phyloP scores from a whole-genome alignment of 2,113 vertebrate genomes.

The Antigone vipio region DNA sequence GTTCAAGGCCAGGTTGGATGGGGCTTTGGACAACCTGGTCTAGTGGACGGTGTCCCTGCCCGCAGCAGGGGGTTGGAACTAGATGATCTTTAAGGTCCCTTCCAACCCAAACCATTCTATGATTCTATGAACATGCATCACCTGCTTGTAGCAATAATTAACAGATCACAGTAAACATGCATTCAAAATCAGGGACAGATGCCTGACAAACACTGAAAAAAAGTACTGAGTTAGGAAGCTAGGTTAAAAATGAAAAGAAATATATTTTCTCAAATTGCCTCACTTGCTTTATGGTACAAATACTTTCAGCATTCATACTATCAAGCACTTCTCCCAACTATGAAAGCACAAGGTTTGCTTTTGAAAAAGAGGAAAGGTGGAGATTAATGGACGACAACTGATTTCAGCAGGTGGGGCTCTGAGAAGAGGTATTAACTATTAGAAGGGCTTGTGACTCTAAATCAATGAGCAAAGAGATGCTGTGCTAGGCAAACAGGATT shows the following conservation, averaged over 20 bases:
- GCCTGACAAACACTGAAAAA: background rate
- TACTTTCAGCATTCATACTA: background rate
- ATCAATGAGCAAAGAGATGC: background rate
- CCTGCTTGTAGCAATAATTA: background rate
- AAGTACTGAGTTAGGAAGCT: background rate
- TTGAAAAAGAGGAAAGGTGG: background rate
- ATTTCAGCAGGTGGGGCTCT: background rate
- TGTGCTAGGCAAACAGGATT: background rate
- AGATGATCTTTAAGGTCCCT: too few species aligned
- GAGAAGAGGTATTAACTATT: background rate
- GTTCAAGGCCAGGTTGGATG: too few species aligned
- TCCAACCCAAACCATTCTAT: too few species aligned
- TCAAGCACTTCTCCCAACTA: background rate
- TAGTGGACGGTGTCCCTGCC: too few species aligned
- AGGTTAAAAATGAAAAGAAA: background rate
- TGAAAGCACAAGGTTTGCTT: background rate
- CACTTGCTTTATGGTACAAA: background rate
- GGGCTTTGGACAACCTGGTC: too few species aligned
- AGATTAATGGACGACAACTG: background rate
- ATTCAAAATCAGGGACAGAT: background rate
- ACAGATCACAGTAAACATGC: rapidly evolving
- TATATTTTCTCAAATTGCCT: background rate
- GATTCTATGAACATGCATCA: background rate
- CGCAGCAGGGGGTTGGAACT: too few species aligned
- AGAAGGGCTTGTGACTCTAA: background rate